Evolutionary conservation across 2,888 invertebrate species (phyloP).

Genomic region (Phortica okadai): DNA sequence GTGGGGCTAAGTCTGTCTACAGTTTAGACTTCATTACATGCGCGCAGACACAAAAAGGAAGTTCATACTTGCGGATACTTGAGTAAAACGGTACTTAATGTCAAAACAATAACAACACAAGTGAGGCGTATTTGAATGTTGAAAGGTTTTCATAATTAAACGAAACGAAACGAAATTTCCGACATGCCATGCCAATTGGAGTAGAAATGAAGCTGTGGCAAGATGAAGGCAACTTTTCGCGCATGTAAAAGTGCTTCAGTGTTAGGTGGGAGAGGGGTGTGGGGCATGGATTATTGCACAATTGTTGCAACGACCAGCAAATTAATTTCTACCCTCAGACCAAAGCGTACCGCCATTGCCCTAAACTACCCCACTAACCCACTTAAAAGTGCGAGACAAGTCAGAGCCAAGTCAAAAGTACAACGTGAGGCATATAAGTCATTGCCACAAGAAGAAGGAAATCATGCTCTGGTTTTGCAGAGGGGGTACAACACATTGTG

Average conservation of each 20-base stretch:
- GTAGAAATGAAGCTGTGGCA: background rate
- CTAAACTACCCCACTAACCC: slow-evolving; percentile 31
- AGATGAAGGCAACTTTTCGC: background rate
- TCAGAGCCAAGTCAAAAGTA: slow-evolving; percentile 26
- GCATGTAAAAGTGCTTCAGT: background rate
- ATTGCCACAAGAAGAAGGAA: background rate
- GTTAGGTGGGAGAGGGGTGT: background rate
- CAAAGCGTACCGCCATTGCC: background rate
- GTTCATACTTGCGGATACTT: slow-evolving; percentile 26
- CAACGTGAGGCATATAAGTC: slow-evolving; percentile 15
- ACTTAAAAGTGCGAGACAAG: slow-evolving; percentile 1
- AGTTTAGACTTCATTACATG: background rate
- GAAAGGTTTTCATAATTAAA: slow-evolving; percentile 58
- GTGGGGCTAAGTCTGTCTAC: background rate
- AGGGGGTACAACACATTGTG: background rate
- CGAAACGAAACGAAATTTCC: slow-evolving; percentile 47
- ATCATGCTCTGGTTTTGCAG: too few species aligned
- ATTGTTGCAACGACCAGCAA: slow-evolving; percentile 26
- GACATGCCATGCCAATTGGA: background rate
- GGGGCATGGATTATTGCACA: slow-evolving; percentile 5
- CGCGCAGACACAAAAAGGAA: slow-evolving; percentile 15
- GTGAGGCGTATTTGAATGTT: slow-evolving; percentile 40
- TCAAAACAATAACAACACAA: slow-evolving; percentile 55
- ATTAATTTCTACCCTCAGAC: slow-evolving; percentile 24
- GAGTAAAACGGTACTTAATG: slow-evolving; percentile 52